phyloP scores from a whole-genome alignment of 2,888 invertebrate species.

The Drosophila mulleri region DNA sequence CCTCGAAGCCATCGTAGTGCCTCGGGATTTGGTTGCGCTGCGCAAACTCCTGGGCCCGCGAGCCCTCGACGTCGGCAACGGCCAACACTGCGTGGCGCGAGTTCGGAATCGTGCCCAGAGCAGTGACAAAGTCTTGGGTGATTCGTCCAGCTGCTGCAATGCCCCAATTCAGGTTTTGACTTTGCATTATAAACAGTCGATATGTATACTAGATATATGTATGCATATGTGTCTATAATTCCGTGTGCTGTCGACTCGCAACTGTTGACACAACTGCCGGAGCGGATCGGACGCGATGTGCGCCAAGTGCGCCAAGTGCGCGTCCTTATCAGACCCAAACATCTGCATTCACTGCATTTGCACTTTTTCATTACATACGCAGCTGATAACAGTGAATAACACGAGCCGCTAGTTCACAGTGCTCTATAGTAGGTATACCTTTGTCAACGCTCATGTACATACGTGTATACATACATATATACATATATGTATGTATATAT shows the following conservation, averaged over 20 bases:
- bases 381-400: conserved; percentile 50
- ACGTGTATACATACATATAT: not conserved
- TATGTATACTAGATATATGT: not conserved
- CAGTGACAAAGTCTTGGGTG: conserved; percentile 92
- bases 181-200: conserved; percentile 43
- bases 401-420: conserved; percentile 9
- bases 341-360: conserved; percentile 69
- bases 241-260: conserved; percentile 27
- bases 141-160: conserved; percentile 94
- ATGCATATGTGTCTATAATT: not conserved
- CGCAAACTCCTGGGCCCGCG: conserved; percentile 91
- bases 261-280: conserved; percentile 48
- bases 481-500: not conserved
- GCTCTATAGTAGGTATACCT: conserved; percentile 2
- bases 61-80: conserved; percentile 91
- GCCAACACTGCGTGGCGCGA: conserved; percentile 86
- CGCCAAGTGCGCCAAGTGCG: conserved; percentile 28
- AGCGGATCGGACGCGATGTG: conserved; percentile 38
- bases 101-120: conserved; percentile 89
- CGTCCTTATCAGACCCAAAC: conserved; percentile 54
- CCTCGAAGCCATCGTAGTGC: conserved; percentile 91
- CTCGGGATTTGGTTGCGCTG: conserved; percentile 89
- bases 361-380: conserved; percentile 56
- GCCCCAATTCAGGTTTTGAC: conserved; percentile 88
- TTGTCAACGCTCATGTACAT: not conserved